phyloP scores from a whole-genome alignment of 1,140 invertebrate species.

The Dinothrombium tinctorium region DNA sequence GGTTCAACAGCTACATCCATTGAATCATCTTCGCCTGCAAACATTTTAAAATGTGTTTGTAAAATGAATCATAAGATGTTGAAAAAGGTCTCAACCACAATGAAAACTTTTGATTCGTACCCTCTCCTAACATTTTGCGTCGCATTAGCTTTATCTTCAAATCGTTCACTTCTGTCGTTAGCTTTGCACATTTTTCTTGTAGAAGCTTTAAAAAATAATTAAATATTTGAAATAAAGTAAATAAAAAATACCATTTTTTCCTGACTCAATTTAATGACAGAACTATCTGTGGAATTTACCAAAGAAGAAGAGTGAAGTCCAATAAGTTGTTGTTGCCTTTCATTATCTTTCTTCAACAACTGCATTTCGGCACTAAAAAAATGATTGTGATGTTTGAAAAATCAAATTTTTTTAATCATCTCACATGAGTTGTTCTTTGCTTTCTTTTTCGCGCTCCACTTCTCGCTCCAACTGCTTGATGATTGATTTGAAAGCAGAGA shows the following conservation, averaged over 20 bases:
- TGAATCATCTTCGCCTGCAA: constrained; percentile 1
- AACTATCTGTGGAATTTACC: background rate
- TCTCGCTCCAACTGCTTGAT: constrained; percentile 70
- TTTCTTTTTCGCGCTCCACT: constrained; percentile 46
- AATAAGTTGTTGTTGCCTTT: constrained; percentile 45
- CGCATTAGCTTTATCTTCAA: constrained; percentile 43
- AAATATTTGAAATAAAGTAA: no score
- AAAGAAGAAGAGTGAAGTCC: background rate
- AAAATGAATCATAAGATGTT: no score
- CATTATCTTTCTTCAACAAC: no score
- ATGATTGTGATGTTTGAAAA: no score
- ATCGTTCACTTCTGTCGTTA: constrained; percentile 34
- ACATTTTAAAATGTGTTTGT: no score
- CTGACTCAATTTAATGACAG: constrained; percentile 19
- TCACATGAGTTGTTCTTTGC: constrained; percentile 25
- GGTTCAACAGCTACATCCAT: constrained; percentile 16
- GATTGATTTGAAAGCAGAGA: constrained; percentile 11
- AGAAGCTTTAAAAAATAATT: no score
- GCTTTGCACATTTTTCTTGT: constrained; percentile 24
- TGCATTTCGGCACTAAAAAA: no score
- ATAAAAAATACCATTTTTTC: constrained; percentile 18
- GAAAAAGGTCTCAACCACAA: no score
- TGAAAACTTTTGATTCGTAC: background rate
- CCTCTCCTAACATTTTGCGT: constrained; percentile 1
- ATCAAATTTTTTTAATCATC: background rate